Base-by-base conservation (phyloP, 1,140 invertebrate genomes). In the Drosophila paulistorum region DNA sequence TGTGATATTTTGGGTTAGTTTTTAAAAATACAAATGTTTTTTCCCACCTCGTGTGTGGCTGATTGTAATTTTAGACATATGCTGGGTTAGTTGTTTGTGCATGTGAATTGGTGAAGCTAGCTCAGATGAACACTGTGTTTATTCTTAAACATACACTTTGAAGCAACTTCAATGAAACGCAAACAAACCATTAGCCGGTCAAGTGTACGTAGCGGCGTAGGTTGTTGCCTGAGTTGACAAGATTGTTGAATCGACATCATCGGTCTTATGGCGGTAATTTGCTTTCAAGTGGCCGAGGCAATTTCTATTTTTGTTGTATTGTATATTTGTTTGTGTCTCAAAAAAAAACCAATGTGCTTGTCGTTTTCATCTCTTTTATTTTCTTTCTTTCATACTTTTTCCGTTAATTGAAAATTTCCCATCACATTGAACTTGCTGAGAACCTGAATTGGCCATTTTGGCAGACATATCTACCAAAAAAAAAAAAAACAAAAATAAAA, bases 161-260 rank as follows among this genome's bases (percentile, higher is more conserved):
- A 51, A 68, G 72, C 79, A 68, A 72, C 76, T 79, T 82, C 72
- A 79, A 82, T 87, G 80, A 87, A 87, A 87, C 83, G 83, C 84
- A 89, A 87, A 87, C 83, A 87, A 71, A 68, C 84, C 84, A 87
- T 87, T 87, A 86, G 85, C 79, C 79, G 83, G 68, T 79, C 75
- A 87, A 77, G 75, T 77, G 75, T 74, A 77, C 57, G 17, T 41
- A 65, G 79, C 76, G 72, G 83, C 79, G 83, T 86, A 87, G 83
- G 84, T 80, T 81, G 79, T 45, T 63, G 61, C 42, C 61, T 30
- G 20, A 23, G 57, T 73, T 76, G 82, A 82, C 82, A 82, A 79
- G 82, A 70, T 67, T 62, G 65, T 70, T 71, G 37, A 51, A 51
- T 51, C 6, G 45, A 51, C 45, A 51, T 51, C 14, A 17, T 3